These are phyloP conservation scores for Silurus asotus DNA, from an alignment of 2,113 vertebrate genomes.

Conservation along the genomic window DNA sequence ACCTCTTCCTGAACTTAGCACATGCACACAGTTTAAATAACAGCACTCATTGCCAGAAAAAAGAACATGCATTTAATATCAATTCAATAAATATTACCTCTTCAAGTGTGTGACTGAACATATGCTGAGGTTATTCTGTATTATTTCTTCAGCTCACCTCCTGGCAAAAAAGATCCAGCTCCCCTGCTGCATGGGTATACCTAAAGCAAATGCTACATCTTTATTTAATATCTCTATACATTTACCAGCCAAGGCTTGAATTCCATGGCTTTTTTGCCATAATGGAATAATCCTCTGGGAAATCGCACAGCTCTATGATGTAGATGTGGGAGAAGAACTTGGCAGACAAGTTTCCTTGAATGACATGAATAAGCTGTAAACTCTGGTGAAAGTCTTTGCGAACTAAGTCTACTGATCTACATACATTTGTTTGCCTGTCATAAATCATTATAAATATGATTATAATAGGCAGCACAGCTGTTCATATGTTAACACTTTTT, in stretches of 20 bases:
- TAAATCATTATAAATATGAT: conserved; percentile 23
- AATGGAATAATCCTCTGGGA: conserved; percentile 55
- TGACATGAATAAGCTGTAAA: conserved; percentile 22
- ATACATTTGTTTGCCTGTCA: conserved; percentile 16
- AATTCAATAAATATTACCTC: conserved; percentile 18
- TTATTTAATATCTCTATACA: conserved; percentile 62
- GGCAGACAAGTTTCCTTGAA: conserved; percentile 50
- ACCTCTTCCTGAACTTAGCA: conserved; percentile 6
- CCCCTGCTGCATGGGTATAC: conserved; percentile 48
- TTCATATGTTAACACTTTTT: conserved; percentile 6
- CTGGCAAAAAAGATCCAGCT: conserved; percentile 17
- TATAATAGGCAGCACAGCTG: conserved; percentile 17
- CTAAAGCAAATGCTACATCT: conserved; percentile 55
- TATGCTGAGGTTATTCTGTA: conserved; percentile 54
- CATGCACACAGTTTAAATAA: conserved; percentile 11
- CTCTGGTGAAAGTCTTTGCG: background rate
- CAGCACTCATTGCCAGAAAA: background rate
- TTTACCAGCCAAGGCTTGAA: conserved; percentile 56
- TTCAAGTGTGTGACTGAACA: conserved; percentile 27
- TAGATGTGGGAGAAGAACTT: conserved; percentile 54
- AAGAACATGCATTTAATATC: conserved; percentile 20
- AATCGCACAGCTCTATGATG: conserved; percentile 59
- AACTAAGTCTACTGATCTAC: background rate
- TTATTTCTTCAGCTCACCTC: conserved; percentile 15
- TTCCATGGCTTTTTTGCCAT: conserved; percentile 59